These are phyloP conservation scores for Chrysodeixis includens DNA, from an alignment of 2,888 invertebrate species.

Conservation along the genomic window DNA sequence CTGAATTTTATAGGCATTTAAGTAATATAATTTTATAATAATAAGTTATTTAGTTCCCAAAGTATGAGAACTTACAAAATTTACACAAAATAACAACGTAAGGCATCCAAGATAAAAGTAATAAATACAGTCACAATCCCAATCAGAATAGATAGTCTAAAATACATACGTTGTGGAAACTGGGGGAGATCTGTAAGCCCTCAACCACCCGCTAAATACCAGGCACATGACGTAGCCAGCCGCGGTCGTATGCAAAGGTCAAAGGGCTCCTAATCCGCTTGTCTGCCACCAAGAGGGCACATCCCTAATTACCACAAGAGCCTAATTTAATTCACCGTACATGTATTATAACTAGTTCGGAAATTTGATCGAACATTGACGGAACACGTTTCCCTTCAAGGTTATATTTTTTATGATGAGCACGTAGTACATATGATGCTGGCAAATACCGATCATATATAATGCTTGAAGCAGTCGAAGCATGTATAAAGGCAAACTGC, in stretches of 20 bases:
- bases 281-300: conserved; percentile 3
- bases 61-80: too few species aligned
- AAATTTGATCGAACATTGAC: conserved; percentile 20
- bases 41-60: too few species aligned
- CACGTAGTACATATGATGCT: conserved; percentile 24
- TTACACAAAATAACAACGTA: not conserved
- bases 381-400: conserved; percentile 26
- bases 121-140: not conserved
- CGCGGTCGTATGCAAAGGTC: conserved; percentile 31
- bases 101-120: not conserved
- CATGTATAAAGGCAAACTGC: too few species aligned
- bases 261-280: conserved; percentile 19
- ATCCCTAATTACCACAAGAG: conserved; percentile 21
- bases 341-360: conserved; percentile 21
- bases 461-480: too few species aligned
- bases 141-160: not conserved
- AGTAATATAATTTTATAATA: too few species aligned
- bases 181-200: conserved; percentile 1
- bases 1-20: too few species aligned
- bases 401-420: conserved; percentile 17
- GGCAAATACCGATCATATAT: conserved; percentile 25
- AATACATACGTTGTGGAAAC: not conserved
- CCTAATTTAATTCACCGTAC: conserved; percentile 39
- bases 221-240: conserved; percentile 6
- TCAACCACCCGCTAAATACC: conserved; percentile 6